Conservation (phyloP, 2,113 vertebrate genomes). For the Sebastes fasciatus region DNA sequence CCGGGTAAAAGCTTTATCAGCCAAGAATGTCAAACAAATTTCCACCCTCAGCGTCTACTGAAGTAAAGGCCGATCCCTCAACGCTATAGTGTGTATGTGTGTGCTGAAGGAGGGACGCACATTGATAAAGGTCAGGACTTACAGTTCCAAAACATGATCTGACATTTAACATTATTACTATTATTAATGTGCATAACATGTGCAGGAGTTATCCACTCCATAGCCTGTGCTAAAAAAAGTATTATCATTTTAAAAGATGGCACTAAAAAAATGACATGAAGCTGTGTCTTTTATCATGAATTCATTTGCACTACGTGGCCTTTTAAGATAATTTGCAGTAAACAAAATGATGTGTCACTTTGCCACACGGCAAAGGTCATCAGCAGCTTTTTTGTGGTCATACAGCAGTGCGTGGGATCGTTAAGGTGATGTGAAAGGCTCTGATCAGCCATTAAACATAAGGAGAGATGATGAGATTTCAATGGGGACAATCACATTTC, state of each 20-base stretch:
- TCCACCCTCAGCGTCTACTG: slow-evolving; percentile 41
- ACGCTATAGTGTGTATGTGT: slow-evolving; percentile 16
- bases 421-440: slow-evolving; percentile 34
- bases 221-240: background rate
- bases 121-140: slow-evolving; percentile 22
- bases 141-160: slow-evolving; percentile 6
- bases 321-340: background rate
- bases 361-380: slow-evolving; percentile 1
- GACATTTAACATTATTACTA: background rate
- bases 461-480: slow-evolving; percentile 39
- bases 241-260: background rate
- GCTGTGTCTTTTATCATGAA: background rate
- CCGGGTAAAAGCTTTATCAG: slow-evolving; percentile 22
- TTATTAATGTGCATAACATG: background rate
- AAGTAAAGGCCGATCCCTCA: slow-evolving; percentile 43
- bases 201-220: background rate
- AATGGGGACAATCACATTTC: slow-evolving; percentile 39
- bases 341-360: background rate
- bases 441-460: slow-evolving; percentile 34
- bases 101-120: slow-evolving; percentile 50
- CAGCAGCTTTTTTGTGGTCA: background rate
- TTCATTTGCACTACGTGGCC: background rate
- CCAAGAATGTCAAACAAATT: slow-evolving; percentile 53
- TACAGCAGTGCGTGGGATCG: background rate
- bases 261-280: background rate